These are phyloP conservation scores for Scaptomyza montana DNA, from an alignment of 1,140 invertebrate genomes.

Conservation along the genomic window DNA sequence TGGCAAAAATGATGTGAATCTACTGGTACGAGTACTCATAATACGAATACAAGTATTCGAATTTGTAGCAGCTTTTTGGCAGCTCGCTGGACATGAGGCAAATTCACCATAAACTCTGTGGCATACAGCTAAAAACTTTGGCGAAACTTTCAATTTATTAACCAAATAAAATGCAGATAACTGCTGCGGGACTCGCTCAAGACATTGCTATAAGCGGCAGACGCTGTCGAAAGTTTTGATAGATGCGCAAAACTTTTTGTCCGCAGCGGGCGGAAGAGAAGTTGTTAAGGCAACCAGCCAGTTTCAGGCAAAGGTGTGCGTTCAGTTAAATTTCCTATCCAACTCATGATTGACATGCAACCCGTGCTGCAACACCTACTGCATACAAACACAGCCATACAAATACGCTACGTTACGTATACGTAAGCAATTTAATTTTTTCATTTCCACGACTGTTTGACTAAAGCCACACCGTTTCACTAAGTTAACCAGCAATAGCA, in stretches of 20 bases:
- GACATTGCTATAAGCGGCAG: slow-evolving; percentile 66
- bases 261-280: slow-evolving; percentile 15
- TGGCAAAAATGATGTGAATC: slow-evolving; percentile 16
- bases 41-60: not conserved
- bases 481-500: slow-evolving; percentile 59
- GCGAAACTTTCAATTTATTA: slow-evolving; percentile 77
- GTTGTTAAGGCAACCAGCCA: slow-evolving; percentile 14
- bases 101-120: slow-evolving; percentile 24
- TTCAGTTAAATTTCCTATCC: slow-evolving; percentile 39
- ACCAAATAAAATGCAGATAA: slow-evolving; percentile 81
- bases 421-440: slow-evolving; percentile 8
- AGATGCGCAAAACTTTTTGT: slow-evolving; percentile 57
- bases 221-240: slow-evolving; percentile 67
- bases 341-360: slow-evolving; percentile 48
- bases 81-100: slow-evolving; percentile 33
- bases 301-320: slow-evolving; percentile 37
- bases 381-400: not conserved
- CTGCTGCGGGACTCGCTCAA: slow-evolving; percentile 36
- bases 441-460: slow-evolving; percentile 22
- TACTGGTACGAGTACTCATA: not conserved
- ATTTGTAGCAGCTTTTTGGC: slow-evolving; percentile 41
- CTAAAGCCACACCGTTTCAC: slow-evolving; percentile 27
- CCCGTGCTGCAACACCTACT: slow-evolving; percentile 3
- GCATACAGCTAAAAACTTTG: slow-evolving; percentile 56
- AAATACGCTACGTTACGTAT: not conserved